Conservation (phyloP, 2,797 vertebrate species). For the Diceros bicornis region DNA sequence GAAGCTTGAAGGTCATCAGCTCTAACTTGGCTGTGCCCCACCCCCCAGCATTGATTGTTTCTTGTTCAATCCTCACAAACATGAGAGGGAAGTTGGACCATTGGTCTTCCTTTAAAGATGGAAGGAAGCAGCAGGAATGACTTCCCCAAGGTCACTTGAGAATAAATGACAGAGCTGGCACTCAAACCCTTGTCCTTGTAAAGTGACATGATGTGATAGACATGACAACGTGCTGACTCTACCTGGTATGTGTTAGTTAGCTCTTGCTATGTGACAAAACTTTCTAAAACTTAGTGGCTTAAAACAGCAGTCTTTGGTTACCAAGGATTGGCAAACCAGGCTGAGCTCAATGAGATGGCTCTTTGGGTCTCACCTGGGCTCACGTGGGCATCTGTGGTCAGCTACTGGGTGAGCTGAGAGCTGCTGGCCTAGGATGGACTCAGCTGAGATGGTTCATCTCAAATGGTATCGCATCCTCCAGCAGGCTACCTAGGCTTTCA, state of each 20-base stretch:
- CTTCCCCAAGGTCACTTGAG: neutral
- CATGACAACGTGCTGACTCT: neutral
- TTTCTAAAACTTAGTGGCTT: neutral
- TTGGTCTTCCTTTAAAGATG: conserved; percentile 20
- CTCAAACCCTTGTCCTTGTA: neutral
- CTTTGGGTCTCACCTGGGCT: neutral
- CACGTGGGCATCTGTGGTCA: too few species aligned
- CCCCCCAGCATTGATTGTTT: neutral
- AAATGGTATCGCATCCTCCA: neutral
- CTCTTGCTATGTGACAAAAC: neutral
- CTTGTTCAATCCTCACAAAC: neutral
- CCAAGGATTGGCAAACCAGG: neutral
- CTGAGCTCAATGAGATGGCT: neutral
- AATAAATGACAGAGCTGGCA: neutral
- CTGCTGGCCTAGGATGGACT: neutral
- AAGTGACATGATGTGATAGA: neutral
- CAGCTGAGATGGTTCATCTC: neutral
- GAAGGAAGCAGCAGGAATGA: neutral
- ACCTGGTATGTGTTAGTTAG: neutral
- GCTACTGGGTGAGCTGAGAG: neutral
- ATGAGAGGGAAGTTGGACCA: neutral
- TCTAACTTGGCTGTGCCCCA: neutral
- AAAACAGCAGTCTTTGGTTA: neutral
- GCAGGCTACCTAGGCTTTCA: neutral
- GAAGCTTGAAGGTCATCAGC: conserved; percentile 47